These are phyloP conservation scores for Drosophila sturtevanti DNA, from an alignment of 1,140 invertebrate genomes.

Conservation along the genomic window DNA sequence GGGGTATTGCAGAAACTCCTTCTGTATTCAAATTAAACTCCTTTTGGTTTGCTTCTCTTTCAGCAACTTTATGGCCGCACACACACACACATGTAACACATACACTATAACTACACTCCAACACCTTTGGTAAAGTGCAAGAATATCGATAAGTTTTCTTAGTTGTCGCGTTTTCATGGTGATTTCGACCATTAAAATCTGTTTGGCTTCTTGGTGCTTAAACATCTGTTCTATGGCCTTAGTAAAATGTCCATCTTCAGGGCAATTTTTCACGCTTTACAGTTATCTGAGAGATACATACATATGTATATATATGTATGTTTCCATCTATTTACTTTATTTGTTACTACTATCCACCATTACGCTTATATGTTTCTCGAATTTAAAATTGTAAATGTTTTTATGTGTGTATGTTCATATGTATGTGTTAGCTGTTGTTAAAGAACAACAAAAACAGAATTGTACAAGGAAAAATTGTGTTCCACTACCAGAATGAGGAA, in stretches of 20 bases:
- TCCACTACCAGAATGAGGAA: conserved; percentile 49
- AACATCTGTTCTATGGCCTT: conserved; percentile 68
- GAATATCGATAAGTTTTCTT: conserved; percentile 67
- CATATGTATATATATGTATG: too few relatives aligned
- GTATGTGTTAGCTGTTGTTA: conserved; percentile 38
- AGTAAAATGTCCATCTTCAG: conserved; percentile 50
- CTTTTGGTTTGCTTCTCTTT: conserved; percentile 43
- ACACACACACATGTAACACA: conserved; percentile 6
- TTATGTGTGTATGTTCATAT: conserved; percentile 39
- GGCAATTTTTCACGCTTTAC: conserved; percentile 28
- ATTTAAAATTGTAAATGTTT: conserved; percentile 77
- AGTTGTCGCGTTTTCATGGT: conserved; percentile 54
- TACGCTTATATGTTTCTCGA: conserved; percentile 34
- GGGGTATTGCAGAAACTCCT: too few relatives aligned
- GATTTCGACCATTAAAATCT: conserved; percentile 48
- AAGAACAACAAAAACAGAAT: conserved; percentile 48
- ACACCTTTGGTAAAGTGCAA: conserved; percentile 51
- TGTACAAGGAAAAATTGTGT: conserved; percentile 46
- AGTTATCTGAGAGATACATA: conserved; percentile 38
- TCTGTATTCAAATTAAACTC: conserved; percentile 36
- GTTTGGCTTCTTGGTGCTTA: conserved; percentile 47
- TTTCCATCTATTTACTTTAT: conserved; percentile 52
- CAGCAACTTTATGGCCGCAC: conserved; percentile 7
- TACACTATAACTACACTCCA: background rate
- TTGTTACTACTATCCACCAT: background rate